phyloP scores from a whole-genome alignment of 2,113 vertebrate species.

The Heterocephalus glaber region DNA sequence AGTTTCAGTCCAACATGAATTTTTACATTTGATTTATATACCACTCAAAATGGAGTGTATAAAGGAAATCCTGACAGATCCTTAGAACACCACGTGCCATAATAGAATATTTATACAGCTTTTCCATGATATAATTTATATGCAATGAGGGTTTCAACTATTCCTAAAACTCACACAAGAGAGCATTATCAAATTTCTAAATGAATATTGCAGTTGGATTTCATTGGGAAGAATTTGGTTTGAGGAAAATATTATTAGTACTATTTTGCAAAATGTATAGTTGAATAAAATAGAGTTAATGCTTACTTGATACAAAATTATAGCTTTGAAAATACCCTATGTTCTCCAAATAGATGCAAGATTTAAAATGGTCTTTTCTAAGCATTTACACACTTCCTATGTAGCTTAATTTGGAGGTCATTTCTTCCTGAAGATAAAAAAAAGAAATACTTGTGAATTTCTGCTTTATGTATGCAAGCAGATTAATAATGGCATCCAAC shows the following conservation, averaged over 20 bases:
- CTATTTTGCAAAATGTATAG: constrained; percentile 55
- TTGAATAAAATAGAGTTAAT: constrained; percentile 62
- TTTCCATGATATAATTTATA: constrained; percentile 80
- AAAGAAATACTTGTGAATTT: constrained; percentile 38
- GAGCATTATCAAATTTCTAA: constrained; percentile 80
- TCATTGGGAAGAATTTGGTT: constrained; percentile 68
- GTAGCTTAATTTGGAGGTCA: constrained; percentile 21
- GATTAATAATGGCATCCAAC: constrained; percentile 12
- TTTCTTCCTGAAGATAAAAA: constrained; percentile 56
- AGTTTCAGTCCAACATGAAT: constrained; percentile 74
- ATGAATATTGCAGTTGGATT: constrained; percentile 77
- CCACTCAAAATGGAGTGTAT: constrained; percentile 77
- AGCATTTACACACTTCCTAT: neutral
- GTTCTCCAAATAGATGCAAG: constrained; percentile 29
- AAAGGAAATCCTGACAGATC: constrained; percentile 74
- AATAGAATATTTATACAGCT: constrained; percentile 81
- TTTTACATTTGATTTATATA: constrained; percentile 78
- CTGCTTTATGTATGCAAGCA: constrained; percentile 23
- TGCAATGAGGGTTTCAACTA: constrained; percentile 76
- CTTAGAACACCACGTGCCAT: constrained; percentile 70
- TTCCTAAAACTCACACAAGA: constrained; percentile 76
- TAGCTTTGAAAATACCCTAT: constrained; percentile 1
- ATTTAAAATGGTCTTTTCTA: constrained; percentile 3
- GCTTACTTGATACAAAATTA: constrained; percentile 51
- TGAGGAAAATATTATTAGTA: constrained; percentile 55